These are phyloP conservation scores for Synergus laeviventris DNA, from an alignment of 2,888 invertebrate species.

Conservation along the genomic window DNA sequence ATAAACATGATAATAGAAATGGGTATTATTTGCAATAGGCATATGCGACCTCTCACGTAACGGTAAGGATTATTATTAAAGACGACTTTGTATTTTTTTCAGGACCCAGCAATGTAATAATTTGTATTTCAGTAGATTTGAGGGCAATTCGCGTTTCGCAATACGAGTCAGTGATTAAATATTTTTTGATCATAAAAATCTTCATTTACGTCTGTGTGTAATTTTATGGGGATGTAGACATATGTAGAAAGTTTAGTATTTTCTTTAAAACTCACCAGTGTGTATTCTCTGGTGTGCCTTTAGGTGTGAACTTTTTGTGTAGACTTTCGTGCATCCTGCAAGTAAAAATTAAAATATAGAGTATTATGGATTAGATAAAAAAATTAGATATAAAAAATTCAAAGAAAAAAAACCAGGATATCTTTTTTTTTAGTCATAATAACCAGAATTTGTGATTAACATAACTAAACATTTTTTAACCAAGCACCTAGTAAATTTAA, in stretches of 20 bases:
- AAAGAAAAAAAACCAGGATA: no score
- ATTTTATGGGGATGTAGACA: background rate
- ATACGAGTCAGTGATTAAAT: background rate
- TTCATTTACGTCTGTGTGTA: background rate
- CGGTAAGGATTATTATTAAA: background rate
- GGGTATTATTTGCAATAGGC: conserved; percentile 2
- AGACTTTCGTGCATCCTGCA: conserved; percentile 96
- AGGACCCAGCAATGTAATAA: background rate
- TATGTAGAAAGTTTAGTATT: background rate
- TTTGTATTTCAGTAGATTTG: background rate
- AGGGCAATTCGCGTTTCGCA: background rate
- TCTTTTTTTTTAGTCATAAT: no score
- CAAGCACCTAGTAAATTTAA: no score
- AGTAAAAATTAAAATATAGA: conserved; percentile 64
- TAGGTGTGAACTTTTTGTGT: conserved; percentile 98
- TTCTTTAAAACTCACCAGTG: conserved; percentile 83
- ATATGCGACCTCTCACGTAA: background rate
- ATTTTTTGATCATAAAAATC: background rate
- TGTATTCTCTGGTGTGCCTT: conserved; percentile 99
- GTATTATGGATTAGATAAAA: background rate
- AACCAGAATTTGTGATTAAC: no score
- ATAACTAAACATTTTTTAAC: no score
- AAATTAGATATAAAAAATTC: no score
- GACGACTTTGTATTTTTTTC: background rate
- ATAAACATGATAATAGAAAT: background rate